These are phyloP conservation scores for Dichetophora obliterata DNA, from an alignment of 2,888 invertebrate genomes.

Conservation along the genomic window DNA sequence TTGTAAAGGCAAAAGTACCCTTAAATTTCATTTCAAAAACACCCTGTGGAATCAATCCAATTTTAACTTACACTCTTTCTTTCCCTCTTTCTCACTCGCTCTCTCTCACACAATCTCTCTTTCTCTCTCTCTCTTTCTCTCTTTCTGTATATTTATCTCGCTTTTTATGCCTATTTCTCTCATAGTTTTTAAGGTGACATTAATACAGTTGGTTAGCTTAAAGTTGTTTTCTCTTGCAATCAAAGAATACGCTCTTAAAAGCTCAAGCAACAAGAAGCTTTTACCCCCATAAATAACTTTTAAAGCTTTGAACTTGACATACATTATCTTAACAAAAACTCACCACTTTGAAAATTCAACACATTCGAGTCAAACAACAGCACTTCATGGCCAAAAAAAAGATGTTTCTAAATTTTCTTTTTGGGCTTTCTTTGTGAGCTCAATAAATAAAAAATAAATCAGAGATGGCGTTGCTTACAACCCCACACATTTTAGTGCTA, in stretches of 20 bases:
- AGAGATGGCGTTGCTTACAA: not conserved
- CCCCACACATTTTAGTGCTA: not conserved
- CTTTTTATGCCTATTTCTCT: too few species aligned
- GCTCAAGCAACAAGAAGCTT: not conserved
- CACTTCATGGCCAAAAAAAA: not conserved
- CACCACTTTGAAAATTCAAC: not conserved
- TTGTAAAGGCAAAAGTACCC: too few species aligned
- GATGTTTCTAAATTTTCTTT: not conserved
- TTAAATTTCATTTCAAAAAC: too few species aligned
- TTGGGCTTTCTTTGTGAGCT: not conserved
- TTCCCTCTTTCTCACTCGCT: too few species aligned
- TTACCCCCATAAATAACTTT: not conserved
- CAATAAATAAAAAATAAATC: not conserved
- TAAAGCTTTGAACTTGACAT: slow-evolving; percentile 9
- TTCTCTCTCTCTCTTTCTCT: too few species aligned
- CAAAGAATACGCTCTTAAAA: not conserved
- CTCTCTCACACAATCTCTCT: too few species aligned
- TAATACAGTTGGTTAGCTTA: not conserved
- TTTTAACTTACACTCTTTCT: too few species aligned
- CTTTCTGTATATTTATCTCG: too few species aligned
- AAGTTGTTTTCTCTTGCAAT: not conserved
- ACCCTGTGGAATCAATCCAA: too few species aligned
- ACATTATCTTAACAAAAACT: too few species aligned
- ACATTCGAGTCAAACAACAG: not conserved
- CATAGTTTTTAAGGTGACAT: too few species aligned